Evolutionary conservation across 2,113 vertebrate species (phyloP).

Genomic region (Xerus inauris): DNA sequence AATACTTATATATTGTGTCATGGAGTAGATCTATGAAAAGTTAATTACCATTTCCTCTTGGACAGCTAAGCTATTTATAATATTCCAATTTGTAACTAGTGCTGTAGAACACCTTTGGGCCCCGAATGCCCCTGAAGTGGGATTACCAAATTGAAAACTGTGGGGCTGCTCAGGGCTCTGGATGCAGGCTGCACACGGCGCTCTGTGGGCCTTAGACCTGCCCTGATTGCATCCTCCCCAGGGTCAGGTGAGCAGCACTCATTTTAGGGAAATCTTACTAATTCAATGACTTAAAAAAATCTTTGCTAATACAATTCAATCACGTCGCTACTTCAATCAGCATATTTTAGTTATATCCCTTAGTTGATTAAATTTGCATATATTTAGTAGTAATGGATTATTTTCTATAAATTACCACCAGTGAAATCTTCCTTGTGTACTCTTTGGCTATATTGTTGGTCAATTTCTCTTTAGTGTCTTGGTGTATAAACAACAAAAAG

Average conservation of each 20-base stretch:
- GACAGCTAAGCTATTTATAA: not conserved
- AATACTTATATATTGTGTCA: not conserved
- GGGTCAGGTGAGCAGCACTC: not conserved
- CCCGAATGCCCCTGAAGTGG: not conserved
- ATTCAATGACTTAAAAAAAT: not conserved
- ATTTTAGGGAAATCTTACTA: not conserved
- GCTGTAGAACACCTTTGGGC: not conserved
- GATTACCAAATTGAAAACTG: not conserved
- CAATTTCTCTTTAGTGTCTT: not conserved
- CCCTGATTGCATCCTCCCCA: not conserved
- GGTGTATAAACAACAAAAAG: not conserved
- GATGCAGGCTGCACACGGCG: no score
- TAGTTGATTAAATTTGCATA: constrained; percentile 38
- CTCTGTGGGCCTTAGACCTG: not conserved
- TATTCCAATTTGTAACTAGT: not conserved
- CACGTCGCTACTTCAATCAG: not conserved
- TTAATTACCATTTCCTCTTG: not conserved
- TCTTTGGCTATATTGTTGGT: not conserved
- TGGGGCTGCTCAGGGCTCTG: not conserved
- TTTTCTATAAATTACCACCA: not conserved
- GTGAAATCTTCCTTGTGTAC: not conserved
- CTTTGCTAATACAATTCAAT: not conserved
- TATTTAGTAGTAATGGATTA: not conserved
- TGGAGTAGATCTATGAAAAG: not conserved
- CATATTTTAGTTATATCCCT: not conserved